Base-by-base conservation (phyloP, 2,888 invertebrate genomes). In the Plebejus anna region DNA sequence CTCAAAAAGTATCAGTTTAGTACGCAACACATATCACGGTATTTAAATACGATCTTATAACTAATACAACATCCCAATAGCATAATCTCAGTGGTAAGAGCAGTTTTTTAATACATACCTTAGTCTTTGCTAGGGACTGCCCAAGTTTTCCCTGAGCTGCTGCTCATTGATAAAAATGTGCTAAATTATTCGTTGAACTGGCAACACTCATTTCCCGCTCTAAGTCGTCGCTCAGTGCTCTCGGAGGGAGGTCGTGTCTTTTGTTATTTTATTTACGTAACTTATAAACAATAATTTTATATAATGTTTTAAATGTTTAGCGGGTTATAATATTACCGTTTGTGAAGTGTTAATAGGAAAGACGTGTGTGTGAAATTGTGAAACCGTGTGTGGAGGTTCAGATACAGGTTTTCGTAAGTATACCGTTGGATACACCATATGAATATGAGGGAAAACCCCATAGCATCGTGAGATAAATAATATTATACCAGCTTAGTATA, bases 121-220 rank as follows among this genome's bases (percentile, higher is more conserved):
- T 4, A 16, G 55, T 16, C 55, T 55, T 55, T 55, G 16, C 55
- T 4, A 55, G 55, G 55, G 55, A 55, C 55, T 55, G 13, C 1
- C 55, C 55, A 2, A 16, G 16, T 16, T 55, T 55, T 13, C 13
- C 13, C 51, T 55, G 16, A 22, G 59, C 22, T 6, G 22, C 22
- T n/a, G 57, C 6, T 57, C 6, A 7, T 61, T 61, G 28, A 66
- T 0, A 32, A 13, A 36, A 66, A 32, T 66, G 66, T 36, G 73
- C 0, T 6, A 55, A 51, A 6, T 73, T 16, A 47, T 16, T 32
- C 51, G 5, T 73, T 55, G 32, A 51, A 16, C 73, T 32, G 6
- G 73, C 73, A 73, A 73, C 73, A 55, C 47, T 73, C 0, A 32
- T 55, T 73, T 73, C 28, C 73, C 73, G 51, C 73, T 73, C 51